Base-by-base conservation (phyloP, 1,140 invertebrate species). In the Patella vulgata region DNA sequence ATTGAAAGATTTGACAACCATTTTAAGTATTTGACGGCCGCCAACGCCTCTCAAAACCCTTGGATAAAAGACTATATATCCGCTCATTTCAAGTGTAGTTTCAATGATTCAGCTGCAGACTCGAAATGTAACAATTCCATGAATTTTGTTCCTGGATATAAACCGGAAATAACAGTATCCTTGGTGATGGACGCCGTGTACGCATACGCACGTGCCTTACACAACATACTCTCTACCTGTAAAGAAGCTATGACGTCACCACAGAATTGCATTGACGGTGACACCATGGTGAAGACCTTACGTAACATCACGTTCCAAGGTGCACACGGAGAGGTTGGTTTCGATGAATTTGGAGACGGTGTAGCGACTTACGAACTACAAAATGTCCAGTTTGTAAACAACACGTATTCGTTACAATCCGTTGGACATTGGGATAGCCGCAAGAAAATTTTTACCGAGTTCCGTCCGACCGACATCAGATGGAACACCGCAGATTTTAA, bases 101-200 rank as follows among this genome's bases (percentile, higher is more conserved):
- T 42, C 19, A 12, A 43, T 43, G 31, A 3, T 40, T 14, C 21
- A 43, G 40, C 25, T 36, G 23, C n/a, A 2, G 25, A 19, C 4
- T 19, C 19, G 8, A 23, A 6, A 27, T 55, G 59, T 40, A 39
- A 9, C 4, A 11, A 27, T 14, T 42, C 14, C 28, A n/a, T 40
- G 1, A 58, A 28, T 23, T 43, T 64, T 33, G 36, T n/a, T 11
- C 28, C 23, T 14, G 12, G 25, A 0, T 89, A 88, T 66, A 85
- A 88, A 64, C 91, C 92, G 71, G 92, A 93, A 75, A 90, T 90
- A 14, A 93, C 93, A 82, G 90, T 93, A 9, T 91, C 92, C 67
- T 92, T 93, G 75, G 91, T 94, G 21, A 89, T 93, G 17, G 91
- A 93, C 78, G 92, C 92, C 27, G 91, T 94, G 3, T 93, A 92